Evolutionary conservation across 2,888 invertebrate genomes (phyloP), one percentile per base, ranked within the genome.

Genomic region (Diplazon laetatorius): DNA sequence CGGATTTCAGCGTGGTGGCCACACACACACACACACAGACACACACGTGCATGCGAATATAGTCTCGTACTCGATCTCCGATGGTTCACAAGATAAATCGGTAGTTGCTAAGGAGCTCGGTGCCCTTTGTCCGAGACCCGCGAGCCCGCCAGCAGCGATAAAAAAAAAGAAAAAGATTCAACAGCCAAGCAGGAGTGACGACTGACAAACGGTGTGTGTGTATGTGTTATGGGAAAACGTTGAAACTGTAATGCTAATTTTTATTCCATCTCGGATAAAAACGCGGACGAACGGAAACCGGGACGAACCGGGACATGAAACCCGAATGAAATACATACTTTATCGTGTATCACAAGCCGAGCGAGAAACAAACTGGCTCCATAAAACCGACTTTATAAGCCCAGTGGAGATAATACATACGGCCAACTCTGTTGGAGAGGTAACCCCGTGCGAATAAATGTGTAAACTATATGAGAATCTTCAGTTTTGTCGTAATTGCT

Each of bases 61-160:
- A n/a, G n/a, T 20, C 37, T 30, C 14, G 25, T 50, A 25, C 22
- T 8, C 35, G 14, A 52, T 57, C 14, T 55, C 42, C 25, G 14
- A 63, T 59, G 35, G 50, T 14, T 18, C 10, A 39, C 71, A 57
- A 57, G 57, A 59, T 18, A 37, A 4, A 39, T 39, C 57, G 18
- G 12, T 18, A 59, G 39, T 35, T 55, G 14, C 9, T 14, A n/a
- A 10, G 1, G 18, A n/a, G n/a, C n/a, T 6, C 8, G 35, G 37
- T 59, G 75, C 78, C 78, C 75, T 78, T 78, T 78, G 75, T 48
- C 35, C 46, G 42, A 35, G 55, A 71, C 48, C 48, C 52, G 55
- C 57, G 50, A 8, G 52, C 52, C 39, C 25, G 42, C 30, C 50
- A 55, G 16, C 46, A 18, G 25, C 12, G 20, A 48, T 14, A 12